A percentile compares a stretch with the other conserved stretches of the same genome.
phyloP scores from a whole-genome alignment of 1,140 invertebrate species.

The Hylaeus anthracinus region DNA sequence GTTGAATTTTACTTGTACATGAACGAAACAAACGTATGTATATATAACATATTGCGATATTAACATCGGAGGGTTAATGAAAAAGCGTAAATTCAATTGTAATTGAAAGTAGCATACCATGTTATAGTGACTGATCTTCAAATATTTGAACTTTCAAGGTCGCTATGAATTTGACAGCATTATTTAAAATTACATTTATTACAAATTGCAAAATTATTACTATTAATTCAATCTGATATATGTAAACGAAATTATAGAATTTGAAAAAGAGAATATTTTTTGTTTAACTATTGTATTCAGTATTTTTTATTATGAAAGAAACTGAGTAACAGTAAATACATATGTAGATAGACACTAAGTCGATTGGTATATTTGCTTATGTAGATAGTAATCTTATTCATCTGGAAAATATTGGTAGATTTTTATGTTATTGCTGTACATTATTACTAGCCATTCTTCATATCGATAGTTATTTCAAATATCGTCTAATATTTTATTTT shows the following conservation, averaged over 20 bases:
- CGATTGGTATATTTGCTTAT: conserved; percentile 8
- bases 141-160: conserved; percentile 2
- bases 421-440: conserved; percentile 43
- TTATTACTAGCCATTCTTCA: conserved; percentile 30
- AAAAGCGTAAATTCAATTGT: conserved; percentile 27
- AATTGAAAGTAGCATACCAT: conserved; percentile 20
- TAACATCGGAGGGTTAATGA: conserved; percentile 27
- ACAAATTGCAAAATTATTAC: background rate
- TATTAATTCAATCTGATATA: background rate
- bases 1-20: background rate
- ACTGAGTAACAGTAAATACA: background rate
- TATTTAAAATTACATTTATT: background rate
- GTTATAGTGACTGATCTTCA: conserved; percentile 16
- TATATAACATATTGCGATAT: conserved; percentile 11
- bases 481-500: conserved; percentile 25
- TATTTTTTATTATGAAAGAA: background rate
- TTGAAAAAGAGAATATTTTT: background rate
- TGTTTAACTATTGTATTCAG: background rate
- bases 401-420: conserved; percentile 11
- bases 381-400: conserved; percentile 19
- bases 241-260: background rate
- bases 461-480: conserved; percentile 22
- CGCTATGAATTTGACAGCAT: background rate
- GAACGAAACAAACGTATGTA: background rate
- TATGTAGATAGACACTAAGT: background rate